Conservation (phyloP, 2,888 invertebrate genomes). For the Dexiosoma caninum region DNA sequence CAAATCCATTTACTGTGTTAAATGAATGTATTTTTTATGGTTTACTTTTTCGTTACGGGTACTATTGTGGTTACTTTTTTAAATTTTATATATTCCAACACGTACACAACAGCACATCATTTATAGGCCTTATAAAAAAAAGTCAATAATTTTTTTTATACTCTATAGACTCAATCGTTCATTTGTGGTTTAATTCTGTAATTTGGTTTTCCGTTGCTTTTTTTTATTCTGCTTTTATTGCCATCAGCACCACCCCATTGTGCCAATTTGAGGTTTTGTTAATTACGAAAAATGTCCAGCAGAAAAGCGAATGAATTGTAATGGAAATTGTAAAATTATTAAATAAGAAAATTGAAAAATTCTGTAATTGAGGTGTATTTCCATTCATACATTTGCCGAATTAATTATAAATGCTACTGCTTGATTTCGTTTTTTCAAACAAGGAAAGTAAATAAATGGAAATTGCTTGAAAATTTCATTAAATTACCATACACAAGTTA, state of each 20-base stretch:
- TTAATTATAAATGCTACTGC: slow-evolving; percentile 25
- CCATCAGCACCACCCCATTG: neutral
- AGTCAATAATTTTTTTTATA: neutral
- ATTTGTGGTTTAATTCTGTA: slow-evolving; percentile 33
- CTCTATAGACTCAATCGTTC: slow-evolving; percentile 14
- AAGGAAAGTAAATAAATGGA: neutral
- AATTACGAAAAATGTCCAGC: slow-evolving; percentile 26
- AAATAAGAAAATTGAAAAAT: slow-evolving; percentile 11
- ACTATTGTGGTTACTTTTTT: neutral
- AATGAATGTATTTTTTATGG: neutral
- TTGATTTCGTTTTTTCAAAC: neutral
- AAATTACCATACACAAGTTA: neutral
- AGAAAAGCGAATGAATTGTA: neutral
- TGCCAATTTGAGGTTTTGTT: slow-evolving; percentile 48
- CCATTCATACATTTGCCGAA: neutral
- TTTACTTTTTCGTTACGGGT: neutral
- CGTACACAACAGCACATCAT: neutral
- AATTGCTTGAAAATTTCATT: slow-evolving; percentile 27
- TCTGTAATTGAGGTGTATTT: slow-evolving; percentile 25
- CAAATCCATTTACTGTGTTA: neutral
- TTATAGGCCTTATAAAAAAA: neutral
- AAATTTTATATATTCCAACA: neutral
- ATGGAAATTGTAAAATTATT: slow-evolving; percentile 18
- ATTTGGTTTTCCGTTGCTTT: neutral
- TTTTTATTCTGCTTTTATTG: neutral